Percentiles rank a stretch among this genome's conserved stretches.
These are phyloP conservation scores for Reticulitermes speratus DNA, from an alignment of 1,140 invertebrate genomes.

Conservation along the genomic window DNA sequence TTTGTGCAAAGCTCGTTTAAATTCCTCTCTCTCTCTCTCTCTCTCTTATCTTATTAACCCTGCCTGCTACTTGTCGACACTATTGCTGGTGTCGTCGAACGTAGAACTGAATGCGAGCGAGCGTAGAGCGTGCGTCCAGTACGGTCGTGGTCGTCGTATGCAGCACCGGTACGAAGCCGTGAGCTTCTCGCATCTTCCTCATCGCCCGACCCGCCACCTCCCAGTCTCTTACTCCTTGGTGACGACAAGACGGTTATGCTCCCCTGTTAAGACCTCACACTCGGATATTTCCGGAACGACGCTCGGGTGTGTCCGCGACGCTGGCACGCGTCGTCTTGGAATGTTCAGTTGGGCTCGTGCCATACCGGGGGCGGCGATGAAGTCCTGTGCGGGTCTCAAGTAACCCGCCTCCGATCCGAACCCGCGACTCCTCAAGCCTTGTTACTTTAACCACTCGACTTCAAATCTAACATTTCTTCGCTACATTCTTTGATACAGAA, in stretches of 20 bases:
- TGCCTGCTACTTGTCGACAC: slow-evolving; percentile 5
- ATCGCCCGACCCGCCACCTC: slow-evolving; percentile 1
- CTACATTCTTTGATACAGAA: no score
- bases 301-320: slow-evolving; percentile 6
- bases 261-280: neutral
- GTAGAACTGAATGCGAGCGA: neutral
- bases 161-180: neutral
- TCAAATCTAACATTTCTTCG: no score
- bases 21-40: neutral
- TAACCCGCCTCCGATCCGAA: neutral
- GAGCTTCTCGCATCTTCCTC: slow-evolving; percentile 9
- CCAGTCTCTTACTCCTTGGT: neutral
- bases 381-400: neutral
- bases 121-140: neutral
- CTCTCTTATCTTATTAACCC: neutral
- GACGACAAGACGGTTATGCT: neutral
- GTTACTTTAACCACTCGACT: neutral
- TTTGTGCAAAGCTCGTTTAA: neutral
- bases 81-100: neutral
- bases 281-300: neutral
- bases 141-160: neutral
- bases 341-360: slow-evolving; percentile 3
- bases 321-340: slow-evolving; percentile 10
- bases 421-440: neutral
- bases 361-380: neutral